These are phyloP conservation scores for Drosophila demipolita DNA, from an alignment of 2,888 invertebrate species.

Conservation along the genomic window DNA sequence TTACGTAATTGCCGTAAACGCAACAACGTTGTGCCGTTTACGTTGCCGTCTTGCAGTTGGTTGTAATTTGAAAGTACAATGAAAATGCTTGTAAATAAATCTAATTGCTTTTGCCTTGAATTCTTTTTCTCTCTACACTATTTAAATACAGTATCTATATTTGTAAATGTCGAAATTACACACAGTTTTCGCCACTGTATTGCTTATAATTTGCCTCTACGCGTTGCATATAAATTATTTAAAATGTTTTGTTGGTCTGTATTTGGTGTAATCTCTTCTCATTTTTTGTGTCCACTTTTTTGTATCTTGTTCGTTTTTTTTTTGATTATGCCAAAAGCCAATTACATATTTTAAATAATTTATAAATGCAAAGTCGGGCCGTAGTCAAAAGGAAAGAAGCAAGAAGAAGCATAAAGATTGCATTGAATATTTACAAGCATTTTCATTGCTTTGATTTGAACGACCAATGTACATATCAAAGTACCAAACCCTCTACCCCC, in stretches of 20 bases:
- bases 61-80: conserved; percentile 81
- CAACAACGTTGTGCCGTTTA: conserved; percentile 68
- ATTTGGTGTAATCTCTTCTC: conserved; percentile 40
- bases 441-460: conserved; percentile 81
- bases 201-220: conserved; percentile 33
- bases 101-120: conserved; percentile 66
- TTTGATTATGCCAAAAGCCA: conserved; percentile 57
- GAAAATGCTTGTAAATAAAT: conserved; percentile 84
- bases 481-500: conserved; percentile 13
- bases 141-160: conserved; percentile 18
- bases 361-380: conserved; percentile 69
- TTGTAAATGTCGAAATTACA: conserved; percentile 19
- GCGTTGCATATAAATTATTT: conserved; percentile 77
- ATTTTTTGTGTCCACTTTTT: conserved; percentile 10
- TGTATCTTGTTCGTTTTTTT: conserved; percentile 10
- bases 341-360: conserved; percentile 76
- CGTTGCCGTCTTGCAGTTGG: conserved; percentile 75
- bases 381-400: conserved; percentile 36
- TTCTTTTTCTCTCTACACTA: conserved; percentile 24
- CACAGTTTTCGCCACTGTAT: conserved; percentile 27
- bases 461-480: conserved; percentile 47
- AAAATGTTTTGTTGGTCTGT: conserved; percentile 67
- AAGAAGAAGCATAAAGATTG: conserved; percentile 53
- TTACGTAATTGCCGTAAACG: conserved; percentile 63
- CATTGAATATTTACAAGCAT: conserved; percentile 82